Conservation (phyloP, 2,113 vertebrate species). For the Pteronura brasiliensis region DNA sequence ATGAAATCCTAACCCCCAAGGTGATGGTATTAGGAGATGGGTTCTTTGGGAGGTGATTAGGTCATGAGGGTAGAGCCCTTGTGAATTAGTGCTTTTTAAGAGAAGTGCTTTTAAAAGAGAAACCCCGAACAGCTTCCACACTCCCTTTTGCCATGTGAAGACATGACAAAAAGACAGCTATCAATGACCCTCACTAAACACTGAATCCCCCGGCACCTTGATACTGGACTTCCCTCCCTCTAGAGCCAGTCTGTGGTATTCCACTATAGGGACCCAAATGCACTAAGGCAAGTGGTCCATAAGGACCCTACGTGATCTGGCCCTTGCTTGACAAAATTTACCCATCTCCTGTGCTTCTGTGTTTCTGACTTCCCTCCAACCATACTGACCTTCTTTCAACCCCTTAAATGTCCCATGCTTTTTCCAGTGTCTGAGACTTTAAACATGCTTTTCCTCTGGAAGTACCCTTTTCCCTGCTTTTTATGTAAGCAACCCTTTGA, state of each 20-base stretch:
- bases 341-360: neutral
- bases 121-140: neutral
- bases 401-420: neutral
- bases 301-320: neutral
- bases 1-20: neutral
- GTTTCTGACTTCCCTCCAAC: neutral
- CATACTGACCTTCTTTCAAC: neutral
- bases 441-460: neutral
- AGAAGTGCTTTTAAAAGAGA: neutral
- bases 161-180: neutral
- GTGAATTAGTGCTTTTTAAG: neutral
- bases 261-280: neutral
- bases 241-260: neutral
- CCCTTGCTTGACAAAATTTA: neutral
- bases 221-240: neutral
- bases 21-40: neutral
- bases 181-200: neutral
- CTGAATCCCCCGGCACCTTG: neutral
- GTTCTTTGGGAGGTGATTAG: neutral
- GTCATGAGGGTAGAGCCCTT: neutral
- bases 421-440: neutral
- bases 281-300: neutral
- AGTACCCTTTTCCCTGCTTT: neutral
- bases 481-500: neutral
- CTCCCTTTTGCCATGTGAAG: neutral